Evolutionary conservation across 2,797 vertebrate species (phyloP).

Genomic region (Sebastes taczanowskii): DNA sequence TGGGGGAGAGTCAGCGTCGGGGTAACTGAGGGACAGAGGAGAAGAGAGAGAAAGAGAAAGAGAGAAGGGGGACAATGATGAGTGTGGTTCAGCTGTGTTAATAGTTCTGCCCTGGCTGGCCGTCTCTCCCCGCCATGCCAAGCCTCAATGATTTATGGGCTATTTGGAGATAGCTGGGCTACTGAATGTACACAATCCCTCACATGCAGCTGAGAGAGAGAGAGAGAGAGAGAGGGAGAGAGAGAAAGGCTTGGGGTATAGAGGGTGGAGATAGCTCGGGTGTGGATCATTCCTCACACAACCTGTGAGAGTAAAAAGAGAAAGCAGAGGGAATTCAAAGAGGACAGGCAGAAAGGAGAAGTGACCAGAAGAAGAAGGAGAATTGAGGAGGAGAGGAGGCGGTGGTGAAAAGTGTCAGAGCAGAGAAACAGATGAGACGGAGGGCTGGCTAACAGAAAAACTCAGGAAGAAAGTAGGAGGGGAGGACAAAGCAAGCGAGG

Average conservation of each 20-base stretch:
- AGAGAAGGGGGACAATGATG: slow-evolving; percentile 43
- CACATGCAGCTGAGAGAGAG: slow-evolving; percentile 40
- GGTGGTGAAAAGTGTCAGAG: slow-evolving; percentile 15
- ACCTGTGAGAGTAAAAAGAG: slow-evolving; percentile 18
- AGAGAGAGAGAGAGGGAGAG: background rate
- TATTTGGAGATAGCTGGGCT: slow-evolving; percentile 74
- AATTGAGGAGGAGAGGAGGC: background rate
- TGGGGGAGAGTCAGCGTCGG: background rate
- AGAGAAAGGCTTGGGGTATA: background rate
- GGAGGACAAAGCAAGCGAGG: slow-evolving; percentile 24
- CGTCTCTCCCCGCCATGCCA: slow-evolving; percentile 50
- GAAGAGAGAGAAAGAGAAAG: background rate
- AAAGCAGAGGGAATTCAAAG: slow-evolving; percentile 20
- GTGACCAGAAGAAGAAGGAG: slow-evolving; percentile 19
- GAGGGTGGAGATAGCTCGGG: slow-evolving; percentile 12
- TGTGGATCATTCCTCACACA: slow-evolving; percentile 46
- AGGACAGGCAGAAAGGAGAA: slow-evolving; percentile 4
- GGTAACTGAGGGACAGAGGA: slow-evolving; percentile 28
- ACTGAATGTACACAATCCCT: slow-evolving; percentile 66
- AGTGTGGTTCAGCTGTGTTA: slow-evolving; percentile 67
- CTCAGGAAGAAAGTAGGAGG: background rate
- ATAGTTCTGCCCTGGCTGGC: slow-evolving; percentile 67
- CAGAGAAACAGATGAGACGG: slow-evolving; percentile 32
- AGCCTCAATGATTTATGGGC: slow-evolving; percentile 77
- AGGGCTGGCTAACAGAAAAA: slow-evolving; percentile 38